Base-by-base conservation (phyloP, 1,140 invertebrate genomes). In the Varroa destructor region DNA sequence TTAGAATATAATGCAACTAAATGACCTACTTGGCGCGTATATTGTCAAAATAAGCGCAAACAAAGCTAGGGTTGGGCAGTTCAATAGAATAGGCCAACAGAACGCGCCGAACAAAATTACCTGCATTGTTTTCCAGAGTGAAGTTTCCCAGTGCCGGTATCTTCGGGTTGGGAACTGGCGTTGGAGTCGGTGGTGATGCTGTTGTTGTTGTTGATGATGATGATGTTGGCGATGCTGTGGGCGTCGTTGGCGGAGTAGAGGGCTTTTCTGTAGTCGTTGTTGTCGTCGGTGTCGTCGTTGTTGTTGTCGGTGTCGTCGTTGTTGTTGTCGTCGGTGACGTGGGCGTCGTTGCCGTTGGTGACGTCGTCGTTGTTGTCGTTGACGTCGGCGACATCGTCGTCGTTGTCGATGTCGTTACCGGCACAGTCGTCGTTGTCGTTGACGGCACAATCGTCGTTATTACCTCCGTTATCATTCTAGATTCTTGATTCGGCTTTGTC, bases 81-180 rank as follows among this genome's bases (percentile, higher is more conserved):
- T 25, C 25, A 25, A 25, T 25, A 25, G 25, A 25, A 25, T 25
- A 25, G 25, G 25, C 25, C 25, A 25, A 25, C 25, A 25, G 25
- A 25, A 25, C 25, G 25, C 25, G 25, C 25, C 25, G 25, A 25
- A 25, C 25, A 25, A 25, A 25, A 25, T 25, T 25, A 25, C 25
- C 25, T 25, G 25, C 25, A 25, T 25, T 25, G 25, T 25, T 25
- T 25, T 25, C 25, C 25, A 25, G 25, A 25, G 25, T 67, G 61
- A 36, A 67, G 37, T 67, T 67, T 40, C 37, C 37, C 10, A 67
- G 61, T 1, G 14, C 40, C 40, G 61, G 40, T 4, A 14, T 46
- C 61, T 40, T 67, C 12, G 61, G 61, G 5, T 67, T 67, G 2
- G 61, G 61, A 12, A 46, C 12, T 43, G 61, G 61, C 40, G 61